Evolutionary conservation across 2,888 invertebrate species (phyloP).

Genomic region (Trissonchulus sp.): DNA sequence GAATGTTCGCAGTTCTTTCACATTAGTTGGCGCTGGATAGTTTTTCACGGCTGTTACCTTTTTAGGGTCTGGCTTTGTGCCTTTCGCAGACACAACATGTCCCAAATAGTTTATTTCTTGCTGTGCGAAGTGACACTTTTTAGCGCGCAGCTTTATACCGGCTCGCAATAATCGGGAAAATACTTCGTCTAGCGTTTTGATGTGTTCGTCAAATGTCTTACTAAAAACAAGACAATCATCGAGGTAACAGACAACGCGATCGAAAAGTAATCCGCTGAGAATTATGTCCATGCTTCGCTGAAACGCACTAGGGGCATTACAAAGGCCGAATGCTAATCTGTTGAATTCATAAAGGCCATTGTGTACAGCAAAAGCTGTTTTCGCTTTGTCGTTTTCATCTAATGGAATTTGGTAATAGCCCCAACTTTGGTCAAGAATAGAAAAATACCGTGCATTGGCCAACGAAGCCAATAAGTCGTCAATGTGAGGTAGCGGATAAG

Average conservation of each 20-base stretch:
- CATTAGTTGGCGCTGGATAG: background rate
- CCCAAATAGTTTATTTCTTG: background rate
- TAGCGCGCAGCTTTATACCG: background rate
- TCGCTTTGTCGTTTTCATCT: background rate
- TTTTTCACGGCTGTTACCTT: background rate
- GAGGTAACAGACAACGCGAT: background rate
- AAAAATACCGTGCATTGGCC: background rate
- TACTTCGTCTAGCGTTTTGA: background rate
- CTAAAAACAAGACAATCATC: background rate
- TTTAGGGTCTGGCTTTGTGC: background rate
- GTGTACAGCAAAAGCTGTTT: constrained; percentile 11
- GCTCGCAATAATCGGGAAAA: background rate
- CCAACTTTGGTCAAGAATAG: background rate
- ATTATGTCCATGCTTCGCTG: background rate
- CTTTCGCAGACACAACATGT: background rate
- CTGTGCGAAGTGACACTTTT: background rate
- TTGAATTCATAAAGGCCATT: constrained; percentile 9
- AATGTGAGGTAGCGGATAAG: background rate
- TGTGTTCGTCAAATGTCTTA: background rate
- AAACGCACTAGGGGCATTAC: background rate
- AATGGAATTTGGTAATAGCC: constrained; percentile 5
- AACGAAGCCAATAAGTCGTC: background rate
- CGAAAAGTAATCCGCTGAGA: background rate
- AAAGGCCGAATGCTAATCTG: background rate
- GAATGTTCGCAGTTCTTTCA: background rate